phyloP scores from a whole-genome alignment of 2,113 vertebrate genomes.

The Lampris incognitus region DNA sequence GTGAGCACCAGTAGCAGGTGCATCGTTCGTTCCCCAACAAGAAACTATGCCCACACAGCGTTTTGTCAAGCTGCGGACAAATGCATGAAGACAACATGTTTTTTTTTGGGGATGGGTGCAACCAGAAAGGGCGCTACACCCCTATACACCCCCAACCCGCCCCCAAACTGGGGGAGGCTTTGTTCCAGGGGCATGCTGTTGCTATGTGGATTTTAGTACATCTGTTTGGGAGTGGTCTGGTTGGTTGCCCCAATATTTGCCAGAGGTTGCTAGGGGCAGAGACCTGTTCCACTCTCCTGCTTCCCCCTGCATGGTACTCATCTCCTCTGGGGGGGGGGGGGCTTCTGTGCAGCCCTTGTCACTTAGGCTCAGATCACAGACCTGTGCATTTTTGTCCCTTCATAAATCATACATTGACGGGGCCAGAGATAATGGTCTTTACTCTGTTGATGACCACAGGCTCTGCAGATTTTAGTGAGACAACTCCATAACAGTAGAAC shows the following conservation, averaged over 20 bases:
- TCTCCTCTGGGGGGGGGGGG: neutral
- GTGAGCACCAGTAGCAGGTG: slow-evolving; percentile 44
- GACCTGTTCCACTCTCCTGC: neutral
- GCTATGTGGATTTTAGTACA: slow-evolving; percentile 23
- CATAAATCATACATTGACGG: neutral
- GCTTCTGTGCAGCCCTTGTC: neutral
- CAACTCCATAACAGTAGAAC: neutral
- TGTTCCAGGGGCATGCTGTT: slow-evolving; percentile 8
- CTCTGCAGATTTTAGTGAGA: neutral
- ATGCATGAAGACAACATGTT: neutral
- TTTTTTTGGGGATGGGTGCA: neutral
- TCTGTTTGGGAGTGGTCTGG: slow-evolving; percentile 20
- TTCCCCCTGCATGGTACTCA: neutral
- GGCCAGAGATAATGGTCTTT: neutral
- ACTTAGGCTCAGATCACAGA: neutral
- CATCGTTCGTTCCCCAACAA: slow-evolving; percentile 3
- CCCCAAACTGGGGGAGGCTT: neutral
- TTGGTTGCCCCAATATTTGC: neutral
- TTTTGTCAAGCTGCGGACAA: neutral
- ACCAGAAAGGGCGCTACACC: neutral
- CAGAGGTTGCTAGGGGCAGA: slow-evolving; percentile 3
- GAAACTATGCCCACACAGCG: neutral
- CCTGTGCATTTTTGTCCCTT: neutral
- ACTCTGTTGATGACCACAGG: neutral
- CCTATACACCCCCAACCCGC: neutral